Conservation (phyloP, 2,797 vertebrate species). For the Notoglanidium macrostoma region DNA sequence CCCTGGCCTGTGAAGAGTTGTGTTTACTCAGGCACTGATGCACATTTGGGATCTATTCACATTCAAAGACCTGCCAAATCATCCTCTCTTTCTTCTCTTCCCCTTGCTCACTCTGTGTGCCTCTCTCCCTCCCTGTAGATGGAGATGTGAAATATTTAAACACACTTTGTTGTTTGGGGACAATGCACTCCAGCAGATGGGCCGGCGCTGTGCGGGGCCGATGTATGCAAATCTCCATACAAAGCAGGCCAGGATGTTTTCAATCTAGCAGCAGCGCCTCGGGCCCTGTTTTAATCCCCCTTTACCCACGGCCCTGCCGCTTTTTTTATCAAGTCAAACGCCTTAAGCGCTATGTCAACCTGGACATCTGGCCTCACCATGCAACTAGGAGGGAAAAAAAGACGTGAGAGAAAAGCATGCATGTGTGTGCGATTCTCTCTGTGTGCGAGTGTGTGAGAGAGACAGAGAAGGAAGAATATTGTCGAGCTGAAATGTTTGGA, state of each 20-base stretch:
- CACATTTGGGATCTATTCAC: slow-evolving; percentile 81
- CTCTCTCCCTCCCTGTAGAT: slow-evolving; percentile 76
- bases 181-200: slow-evolving; percentile 92
- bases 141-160: slow-evolving; percentile 84
- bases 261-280: slow-evolving; percentile 91
- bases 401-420: slow-evolving; percentile 53
- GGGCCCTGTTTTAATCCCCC: slow-evolving; percentile 93
- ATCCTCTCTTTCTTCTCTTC: slow-evolving; percentile 61
- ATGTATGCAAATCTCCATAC: slow-evolving; percentile 91
- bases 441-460: slow-evolving; percentile 47
- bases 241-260: slow-evolving; percentile 94
- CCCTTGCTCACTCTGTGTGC: slow-evolving; percentile 50
- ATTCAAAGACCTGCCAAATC: slow-evolving; percentile 80
- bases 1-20: slow-evolving; percentile 70
- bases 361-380: slow-evolving; percentile 95
- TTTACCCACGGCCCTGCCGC: slow-evolving; percentile 85
- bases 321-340: slow-evolving; percentile 95
- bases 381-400: slow-evolving; percentile 57
- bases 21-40: slow-evolving; percentile 78
- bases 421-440: slow-evolving; percentile 14
- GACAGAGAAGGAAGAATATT: slow-evolving; percentile 60
- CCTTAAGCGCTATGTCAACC: slow-evolving; percentile 92
- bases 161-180: slow-evolving; percentile 89
- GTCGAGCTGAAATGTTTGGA: slow-evolving; percentile 80
- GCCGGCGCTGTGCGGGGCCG: slow-evolving; percentile 80